These are phyloP conservation scores for Phoxinus dragarum DNA, from an alignment of 2,797 vertebrate genomes.

Conservation along the genomic window DNA sequence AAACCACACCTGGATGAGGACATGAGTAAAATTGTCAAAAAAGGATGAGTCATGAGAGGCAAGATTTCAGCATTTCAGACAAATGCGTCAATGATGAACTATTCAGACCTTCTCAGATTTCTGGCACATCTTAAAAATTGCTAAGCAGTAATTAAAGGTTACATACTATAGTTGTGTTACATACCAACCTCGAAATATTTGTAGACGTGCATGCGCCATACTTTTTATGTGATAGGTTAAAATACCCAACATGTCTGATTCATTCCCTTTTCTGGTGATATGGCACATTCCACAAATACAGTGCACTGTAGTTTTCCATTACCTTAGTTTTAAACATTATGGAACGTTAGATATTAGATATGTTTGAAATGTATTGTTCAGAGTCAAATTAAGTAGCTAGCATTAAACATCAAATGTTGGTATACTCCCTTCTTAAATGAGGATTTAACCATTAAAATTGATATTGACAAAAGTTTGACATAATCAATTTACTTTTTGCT, in stretches of 20 bases:
- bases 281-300: background rate
- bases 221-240: background rate
- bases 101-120: no score
- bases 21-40: constrained; percentile 14
- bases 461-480: background rate
- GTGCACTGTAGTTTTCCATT: background rate
- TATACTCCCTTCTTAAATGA: background rate
- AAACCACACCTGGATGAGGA: constrained; percentile 41
- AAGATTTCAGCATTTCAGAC: background rate
- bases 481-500: background rate
- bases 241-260: background rate
- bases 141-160: background rate
- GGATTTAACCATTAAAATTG: background rate
- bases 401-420: background rate
- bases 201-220: background rate
- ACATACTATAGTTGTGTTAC: background rate
- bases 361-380: background rate
- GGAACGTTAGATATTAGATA: background rate
- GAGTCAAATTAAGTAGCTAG: background rate
- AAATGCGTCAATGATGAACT: background rate
- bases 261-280: background rate
- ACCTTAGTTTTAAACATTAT: background rate
- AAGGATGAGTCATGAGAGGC: constrained; percentile 7
- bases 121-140: background rate
- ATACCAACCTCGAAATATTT: background rate